A percentile compares a stretch with the other conserved stretches of the same genome.
Evolutionary conservation across 2,888 invertebrate species (phyloP).

Genomic region (Andrena bucephala): DNA sequence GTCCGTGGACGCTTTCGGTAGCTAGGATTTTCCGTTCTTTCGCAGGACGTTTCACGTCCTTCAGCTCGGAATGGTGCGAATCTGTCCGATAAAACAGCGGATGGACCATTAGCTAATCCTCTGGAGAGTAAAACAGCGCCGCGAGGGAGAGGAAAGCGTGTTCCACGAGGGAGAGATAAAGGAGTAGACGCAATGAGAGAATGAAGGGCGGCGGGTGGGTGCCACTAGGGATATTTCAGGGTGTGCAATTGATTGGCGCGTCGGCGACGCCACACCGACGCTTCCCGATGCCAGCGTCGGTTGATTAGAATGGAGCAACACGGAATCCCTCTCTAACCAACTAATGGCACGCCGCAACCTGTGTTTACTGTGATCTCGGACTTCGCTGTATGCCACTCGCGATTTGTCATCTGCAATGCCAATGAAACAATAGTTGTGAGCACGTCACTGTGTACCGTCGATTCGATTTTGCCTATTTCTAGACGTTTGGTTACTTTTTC

Average conservation of each 20-base stretch:
- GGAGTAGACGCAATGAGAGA: constrained; percentile 61
- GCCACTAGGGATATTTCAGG: constrained; percentile 77
- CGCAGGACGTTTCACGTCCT: constrained; percentile 68
- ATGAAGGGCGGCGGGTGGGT: constrained; percentile 58
- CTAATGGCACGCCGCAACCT: constrained; percentile 84
- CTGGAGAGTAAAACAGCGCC: constrained; percentile 79
- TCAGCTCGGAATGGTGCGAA: constrained; percentile 77
- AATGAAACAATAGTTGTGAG: constrained; percentile 76
- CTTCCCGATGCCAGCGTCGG: constrained; percentile 76
- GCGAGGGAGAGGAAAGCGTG: constrained; percentile 59
- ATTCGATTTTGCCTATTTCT: constrained; percentile 36
- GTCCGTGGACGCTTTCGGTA: constrained; percentile 40
- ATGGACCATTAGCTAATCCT: constrained; percentile 83
- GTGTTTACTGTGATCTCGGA: constrained; percentile 84
- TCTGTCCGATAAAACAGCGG: constrained; percentile 83
- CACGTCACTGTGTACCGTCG: constrained; percentile 30
- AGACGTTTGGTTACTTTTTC: constrained; percentile 2
- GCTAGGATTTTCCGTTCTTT: constrained; percentile 66
- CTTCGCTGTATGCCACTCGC: constrained; percentile 75
- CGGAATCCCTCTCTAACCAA: constrained; percentile 84
- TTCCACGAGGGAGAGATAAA: constrained; percentile 45
- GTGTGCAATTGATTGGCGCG: constrained; percentile 83
- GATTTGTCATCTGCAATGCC: constrained; percentile 83
- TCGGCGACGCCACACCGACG: constrained; percentile 68
- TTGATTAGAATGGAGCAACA: constrained; percentile 85